phyloP scores from a whole-genome alignment of 2,888 invertebrate genomes.

The Cetonia aurata region DNA sequence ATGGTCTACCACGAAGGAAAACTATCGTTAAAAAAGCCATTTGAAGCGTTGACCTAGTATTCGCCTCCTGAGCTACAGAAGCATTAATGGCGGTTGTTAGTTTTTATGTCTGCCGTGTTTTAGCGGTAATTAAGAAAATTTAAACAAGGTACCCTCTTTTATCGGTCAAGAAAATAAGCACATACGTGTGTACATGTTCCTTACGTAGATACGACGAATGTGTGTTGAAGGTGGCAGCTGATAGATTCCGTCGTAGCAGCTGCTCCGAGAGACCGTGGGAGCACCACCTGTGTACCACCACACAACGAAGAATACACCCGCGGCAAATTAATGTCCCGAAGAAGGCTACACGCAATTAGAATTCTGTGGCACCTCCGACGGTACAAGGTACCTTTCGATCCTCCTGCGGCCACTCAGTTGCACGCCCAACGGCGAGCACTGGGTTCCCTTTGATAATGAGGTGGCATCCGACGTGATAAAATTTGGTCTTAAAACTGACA shows the following conservation, averaged over 20 bases:
- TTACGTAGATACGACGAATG: conserved; percentile 26
- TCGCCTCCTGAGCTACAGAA: background rate
- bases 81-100: conserved; percentile 1
- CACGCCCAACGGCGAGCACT: conserved; percentile 6
- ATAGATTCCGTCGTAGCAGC: conserved; percentile 54
- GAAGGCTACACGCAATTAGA: conserved; percentile 44
- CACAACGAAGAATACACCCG: conserved; percentile 52
- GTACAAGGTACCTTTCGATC: background rate
- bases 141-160: conserved; percentile 3
- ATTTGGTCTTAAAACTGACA: conserved; percentile 33
- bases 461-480: conserved; percentile 26
- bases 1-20: too few relatives aligned
- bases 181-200: conserved; percentile 17
- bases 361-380: conserved; percentile 33
- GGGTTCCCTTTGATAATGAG: conserved; percentile 19
- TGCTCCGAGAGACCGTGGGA: conserved; percentile 56
- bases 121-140: conserved; percentile 20
- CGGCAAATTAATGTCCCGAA: conserved; percentile 46
- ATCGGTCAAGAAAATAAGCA: conserved; percentile 30
- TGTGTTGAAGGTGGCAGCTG: conserved; percentile 50
- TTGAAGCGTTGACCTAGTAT: too few relatives aligned
- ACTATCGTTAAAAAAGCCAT: too few relatives aligned
- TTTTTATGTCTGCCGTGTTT: conserved; percentile 13
- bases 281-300: conserved; percentile 55
- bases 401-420: conserved; percentile 16